Base-by-base conservation (phyloP, 1,140 invertebrate genomes). In the Micrasema minimum region DNA sequence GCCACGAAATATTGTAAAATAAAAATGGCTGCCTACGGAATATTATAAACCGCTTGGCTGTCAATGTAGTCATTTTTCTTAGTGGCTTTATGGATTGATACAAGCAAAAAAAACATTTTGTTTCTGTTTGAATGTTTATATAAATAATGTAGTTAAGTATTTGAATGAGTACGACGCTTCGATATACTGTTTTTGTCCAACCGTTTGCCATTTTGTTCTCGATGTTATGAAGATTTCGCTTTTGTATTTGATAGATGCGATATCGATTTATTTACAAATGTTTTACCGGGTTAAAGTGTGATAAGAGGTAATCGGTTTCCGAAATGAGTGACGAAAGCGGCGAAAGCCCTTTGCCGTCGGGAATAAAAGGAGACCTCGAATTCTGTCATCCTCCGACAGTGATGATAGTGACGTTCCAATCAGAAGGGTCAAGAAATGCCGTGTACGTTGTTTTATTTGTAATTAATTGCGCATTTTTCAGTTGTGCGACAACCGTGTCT, bases 1-100 rank as follows among this genome's bases (percentile, higher is more conserved):
- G 67, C 67, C 55, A 62, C 55, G 57, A 69, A 61, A 4, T 61
- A 20, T 69, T 59, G 37, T 64, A 69, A 69, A 70, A 71, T 71
- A 71, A 71, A 71, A 71, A 71, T 71, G 69, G 69, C 62, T 43
- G 69, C 66, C 35, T 26, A 66, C 46, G 61, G 38, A 59, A 37
- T 38, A 35, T 35, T 46, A 48, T 57, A 48, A 71, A 66, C 69
- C 61, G 64, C 69, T 71, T 71, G 61, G 69, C 69, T 71, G 69
- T 71, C 69, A 71, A 61, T 66, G 18, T 57, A 59, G 59, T 64
- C 22, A 48, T 46, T 67, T 66, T 67, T 53, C 48, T 35, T 53
- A 23, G 12, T 64, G 20, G 59, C 43, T 26, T 64, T 64, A 64
- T 46, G 43, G 38, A 64, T 48, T 64, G 23, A 46, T 43, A 43